Evolutionary conservation across 1,140 invertebrate genomes (phyloP).

Genomic region (Drosophila mayri): DNA sequence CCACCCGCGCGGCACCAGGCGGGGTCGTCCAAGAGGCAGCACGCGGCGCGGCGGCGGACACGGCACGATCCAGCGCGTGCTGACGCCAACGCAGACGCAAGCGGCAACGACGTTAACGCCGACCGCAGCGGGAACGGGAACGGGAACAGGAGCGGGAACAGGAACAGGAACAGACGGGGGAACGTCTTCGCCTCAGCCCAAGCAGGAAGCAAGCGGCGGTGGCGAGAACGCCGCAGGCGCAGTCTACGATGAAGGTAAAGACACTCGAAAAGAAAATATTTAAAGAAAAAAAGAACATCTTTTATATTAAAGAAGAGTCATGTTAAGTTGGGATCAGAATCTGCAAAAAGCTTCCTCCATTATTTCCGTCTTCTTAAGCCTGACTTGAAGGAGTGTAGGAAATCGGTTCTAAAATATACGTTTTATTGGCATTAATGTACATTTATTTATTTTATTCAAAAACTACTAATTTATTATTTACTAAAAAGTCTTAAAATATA

Average conservation of each 20-base stretch:
- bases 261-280: slow-evolving; percentile 20
- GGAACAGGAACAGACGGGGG: slow-evolving; percentile 20
- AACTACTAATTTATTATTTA: neutral
- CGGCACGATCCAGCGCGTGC: slow-evolving; percentile 68
- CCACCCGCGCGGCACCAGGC: slow-evolving; percentile 87
- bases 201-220: slow-evolving; percentile 65
- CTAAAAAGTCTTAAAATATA: too few species aligned
- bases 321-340: neutral
- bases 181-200: slow-evolving; percentile 52
- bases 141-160: slow-evolving; percentile 22
- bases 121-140: slow-evolving; percentile 25
- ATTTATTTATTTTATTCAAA: neutral
- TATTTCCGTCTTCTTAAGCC: neutral
- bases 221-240: slow-evolving; percentile 38
- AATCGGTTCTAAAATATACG: neutral
- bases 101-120: slow-evolving; percentile 16
- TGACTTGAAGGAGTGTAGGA: neutral
- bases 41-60: slow-evolving; percentile 84
- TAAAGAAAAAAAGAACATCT: neutral
- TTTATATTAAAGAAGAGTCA: too few species aligned
- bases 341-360: too few species aligned
- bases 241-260: slow-evolving; percentile 67
- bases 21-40: slow-evolving; percentile 89
- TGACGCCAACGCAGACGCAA: slow-evolving; percentile 56
- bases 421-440: neutral